phyloP scores from a whole-genome alignment of 1,140 invertebrate species.

The Zaprionus lachaisei region DNA sequence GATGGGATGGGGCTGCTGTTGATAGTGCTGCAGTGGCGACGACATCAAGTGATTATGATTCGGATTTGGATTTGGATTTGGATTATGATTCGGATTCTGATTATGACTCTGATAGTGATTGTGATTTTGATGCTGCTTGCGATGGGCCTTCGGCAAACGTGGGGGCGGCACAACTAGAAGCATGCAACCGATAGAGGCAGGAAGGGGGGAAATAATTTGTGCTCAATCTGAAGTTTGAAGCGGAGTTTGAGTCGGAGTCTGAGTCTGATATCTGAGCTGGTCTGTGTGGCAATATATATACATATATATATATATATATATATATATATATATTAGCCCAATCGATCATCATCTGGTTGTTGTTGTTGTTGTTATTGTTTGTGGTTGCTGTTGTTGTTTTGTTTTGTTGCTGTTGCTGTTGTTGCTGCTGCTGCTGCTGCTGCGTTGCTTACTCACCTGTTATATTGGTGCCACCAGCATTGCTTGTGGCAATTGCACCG shows the following conservation, averaged over 20 bases:
- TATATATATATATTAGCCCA: no score
- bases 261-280: neutral
- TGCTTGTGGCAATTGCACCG: constrained; percentile 59
- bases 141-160: neutral
- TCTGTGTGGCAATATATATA: neutral
- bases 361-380: neutral
- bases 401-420: neutral
- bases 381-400: no score
- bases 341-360: neutral
- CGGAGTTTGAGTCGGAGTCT: neutral
- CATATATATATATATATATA: no score
- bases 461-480: constrained; percentile 68
- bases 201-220: neutral
- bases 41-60: neutral
- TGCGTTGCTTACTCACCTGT: constrained; percentile 70
- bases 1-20: neutral
- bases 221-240: neutral
- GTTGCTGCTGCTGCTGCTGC: neutral
- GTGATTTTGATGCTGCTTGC: neutral
- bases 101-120: neutral
- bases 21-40: neutral
- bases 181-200: constrained; percentile 10
- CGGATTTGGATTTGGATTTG: neutral
- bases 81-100: neutral
- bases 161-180: constrained; percentile 1